Conservation (phyloP, 2,888 invertebrate genomes). For the Teleogryllus oceanicus region DNA sequence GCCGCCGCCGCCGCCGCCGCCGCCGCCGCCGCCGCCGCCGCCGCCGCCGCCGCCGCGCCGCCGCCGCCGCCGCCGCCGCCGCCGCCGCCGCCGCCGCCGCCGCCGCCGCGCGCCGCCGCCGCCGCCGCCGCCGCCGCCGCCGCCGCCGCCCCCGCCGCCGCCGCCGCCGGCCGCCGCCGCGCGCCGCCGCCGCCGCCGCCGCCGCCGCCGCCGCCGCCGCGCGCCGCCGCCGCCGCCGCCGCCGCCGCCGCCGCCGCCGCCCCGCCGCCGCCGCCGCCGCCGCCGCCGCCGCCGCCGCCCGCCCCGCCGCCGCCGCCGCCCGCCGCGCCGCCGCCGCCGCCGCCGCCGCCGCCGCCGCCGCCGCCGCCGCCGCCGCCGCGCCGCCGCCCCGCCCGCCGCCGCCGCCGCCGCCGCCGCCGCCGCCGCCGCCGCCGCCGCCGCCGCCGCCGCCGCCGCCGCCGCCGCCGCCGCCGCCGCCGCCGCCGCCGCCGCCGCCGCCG, state of each 20-base stretch:
- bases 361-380: neutral
- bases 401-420: neutral
- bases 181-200: neutral
- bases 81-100: neutral
- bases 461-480: neutral
- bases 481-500: neutral
- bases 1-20: neutral
- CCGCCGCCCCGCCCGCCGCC: too few relatives aligned
- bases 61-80: neutral
- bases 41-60: too few relatives aligned
- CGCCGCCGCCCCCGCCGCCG: neutral
- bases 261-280: neutral
- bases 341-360: neutral
- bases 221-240: neutral
- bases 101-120: neutral
- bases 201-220: too few relatives aligned
- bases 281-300: neutral
- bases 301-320: neutral
- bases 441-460: neutral
- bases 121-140: neutral
- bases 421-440: neutral
- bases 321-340: neutral
- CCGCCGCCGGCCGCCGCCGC: too few relatives aligned
- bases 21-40: neutral
- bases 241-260: too few relatives aligned